Evolutionary conservation across 2,888 invertebrate species (phyloP).

Genomic region (Tetragnatha montana): DNA sequence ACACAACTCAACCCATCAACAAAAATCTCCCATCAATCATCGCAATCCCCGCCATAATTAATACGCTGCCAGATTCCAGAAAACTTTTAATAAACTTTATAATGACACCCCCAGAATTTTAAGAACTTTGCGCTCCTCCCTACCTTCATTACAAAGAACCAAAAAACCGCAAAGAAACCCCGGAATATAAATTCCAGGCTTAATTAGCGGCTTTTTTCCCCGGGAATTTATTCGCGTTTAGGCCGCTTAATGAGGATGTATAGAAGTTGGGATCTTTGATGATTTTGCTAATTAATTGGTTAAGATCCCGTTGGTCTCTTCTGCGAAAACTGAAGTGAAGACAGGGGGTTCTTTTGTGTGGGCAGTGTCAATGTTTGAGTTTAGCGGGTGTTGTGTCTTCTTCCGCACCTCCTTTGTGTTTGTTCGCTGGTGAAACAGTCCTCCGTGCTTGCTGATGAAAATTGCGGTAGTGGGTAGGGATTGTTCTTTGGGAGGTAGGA

Average conservation of each 20-base stretch:
- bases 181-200: conserved; percentile 24
- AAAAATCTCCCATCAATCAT: conserved; percentile 1
- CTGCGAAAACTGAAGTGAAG: background rate
- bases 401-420: background rate
- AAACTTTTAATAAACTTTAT: conserved; percentile 15
- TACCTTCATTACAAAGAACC: background rate
- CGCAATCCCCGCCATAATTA: background rate
- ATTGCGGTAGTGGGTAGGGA: too few relatives aligned
- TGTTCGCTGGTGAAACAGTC: background rate
- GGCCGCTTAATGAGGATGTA: conserved; percentile 4
- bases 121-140: background rate
- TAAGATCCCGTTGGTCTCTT: background rate
- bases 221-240: conserved; percentile 12
- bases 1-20: background rate
- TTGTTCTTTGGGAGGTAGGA: too few relatives aligned
- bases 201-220: conserved; percentile 32
- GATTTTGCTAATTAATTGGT: conserved; percentile 43
- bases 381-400: background rate
- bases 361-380: background rate
- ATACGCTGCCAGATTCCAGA: background rate
- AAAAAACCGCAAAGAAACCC: background rate
- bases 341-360: background rate
- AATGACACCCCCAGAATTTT: background rate
- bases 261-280: background rate
- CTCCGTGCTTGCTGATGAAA: background rate